Base-by-base conservation (phyloP, 2,888 invertebrate genomes). In the Drosophila heteroneura region DNA sequence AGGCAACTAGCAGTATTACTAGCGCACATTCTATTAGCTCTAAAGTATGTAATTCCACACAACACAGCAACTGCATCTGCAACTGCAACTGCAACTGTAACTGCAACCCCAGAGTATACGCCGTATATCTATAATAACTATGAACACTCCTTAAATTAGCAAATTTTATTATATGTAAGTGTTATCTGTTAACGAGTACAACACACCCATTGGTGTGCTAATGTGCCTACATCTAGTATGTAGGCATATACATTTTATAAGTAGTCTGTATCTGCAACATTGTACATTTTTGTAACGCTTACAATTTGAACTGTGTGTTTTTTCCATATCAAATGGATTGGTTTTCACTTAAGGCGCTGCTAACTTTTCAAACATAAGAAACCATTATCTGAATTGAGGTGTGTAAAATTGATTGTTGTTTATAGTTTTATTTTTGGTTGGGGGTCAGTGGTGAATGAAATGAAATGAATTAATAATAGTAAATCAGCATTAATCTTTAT, bases 1-100 rank as follows among this genome's bases (percentile, higher is more conserved):
- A 72, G 56, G 72, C 47, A 84, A 84, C 81, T 63, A 54, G 67
- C 87, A 85, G 85, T 85, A 85, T 85, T 85, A 85, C 44, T 35
- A 83, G 59, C 67, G 73, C 81, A 84, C 84, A 82, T 83, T 85
- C 79, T 68, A 44, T 4, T 32, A 52, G 52, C 5, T 41, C 4
- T 19, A 67, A 35, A 16, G 1, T 19, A 44, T 53, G 37, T 39
- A 33, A 60, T 60, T 7, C 12, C 6, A 37, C 7, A 53, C 56
- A 65, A 6, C 6, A 67, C 22, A 30, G 51, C 41, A 74, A 64
- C 16, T 57, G 39, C 19, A 9, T 0, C 32, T 1, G 35, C 35
- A 35, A 5, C 14, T 5, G 35, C 6, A 74, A 51, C 51, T 49
- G 67, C 10, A 66, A 58, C 56, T 57, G 68, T 56, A 66, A 68